Percentiles rank a stretch among this genome's conserved stretches.
These are phyloP conservation scores for Chaitophorus viminalis DNA, from an alignment of 2,888 invertebrate genomes.

Conservation along the genomic window DNA sequence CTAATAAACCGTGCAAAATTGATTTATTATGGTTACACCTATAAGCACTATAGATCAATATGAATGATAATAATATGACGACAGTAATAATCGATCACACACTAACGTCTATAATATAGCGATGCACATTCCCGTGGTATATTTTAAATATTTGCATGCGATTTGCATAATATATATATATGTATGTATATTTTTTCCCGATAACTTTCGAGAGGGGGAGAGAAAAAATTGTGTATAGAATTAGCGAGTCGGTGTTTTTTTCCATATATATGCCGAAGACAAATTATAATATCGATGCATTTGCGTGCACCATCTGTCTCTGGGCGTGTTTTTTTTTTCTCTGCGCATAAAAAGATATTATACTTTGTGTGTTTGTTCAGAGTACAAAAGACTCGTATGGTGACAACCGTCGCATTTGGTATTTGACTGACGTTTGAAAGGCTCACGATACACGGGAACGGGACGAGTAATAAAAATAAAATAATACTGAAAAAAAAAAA, in stretches of 20 bases:
- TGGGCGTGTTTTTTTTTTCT: slow-evolving; percentile 51
- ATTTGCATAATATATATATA: slow-evolving; percentile 44
- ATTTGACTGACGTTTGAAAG: slow-evolving; percentile 60
- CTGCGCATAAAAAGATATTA: slow-evolving; percentile 31
- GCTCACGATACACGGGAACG: background rate
- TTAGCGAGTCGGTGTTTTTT: slow-evolving; percentile 55
- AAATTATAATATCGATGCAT: slow-evolving; percentile 60
- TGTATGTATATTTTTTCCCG: background rate
- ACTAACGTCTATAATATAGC: slow-evolving; percentile 27
- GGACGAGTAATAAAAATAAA: background rate
- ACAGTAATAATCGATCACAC: slow-evolving; percentile 58
- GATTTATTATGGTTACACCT: slow-evolving; percentile 55
- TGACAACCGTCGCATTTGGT: slow-evolving; percentile 35
- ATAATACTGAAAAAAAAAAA: background rate
- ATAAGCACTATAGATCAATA: slow-evolving; percentile 43
- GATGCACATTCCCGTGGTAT: slow-evolving; percentile 47
- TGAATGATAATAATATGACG: slow-evolving; percentile 44
- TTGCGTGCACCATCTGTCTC: slow-evolving; percentile 50
- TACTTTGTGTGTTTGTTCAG: slow-evolving; percentile 33
- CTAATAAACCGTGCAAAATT: slow-evolving; percentile 60
- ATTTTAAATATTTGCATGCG: slow-evolving; percentile 37
- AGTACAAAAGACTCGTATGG: slow-evolving; percentile 37
- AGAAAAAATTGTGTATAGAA: slow-evolving; percentile 41
- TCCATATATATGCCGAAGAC: slow-evolving; percentile 11
- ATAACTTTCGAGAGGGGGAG: background rate